These are phyloP conservation scores for Halocaridina rubra DNA, from an alignment of 2,888 invertebrate genomes.

Conservation along the genomic window DNA sequence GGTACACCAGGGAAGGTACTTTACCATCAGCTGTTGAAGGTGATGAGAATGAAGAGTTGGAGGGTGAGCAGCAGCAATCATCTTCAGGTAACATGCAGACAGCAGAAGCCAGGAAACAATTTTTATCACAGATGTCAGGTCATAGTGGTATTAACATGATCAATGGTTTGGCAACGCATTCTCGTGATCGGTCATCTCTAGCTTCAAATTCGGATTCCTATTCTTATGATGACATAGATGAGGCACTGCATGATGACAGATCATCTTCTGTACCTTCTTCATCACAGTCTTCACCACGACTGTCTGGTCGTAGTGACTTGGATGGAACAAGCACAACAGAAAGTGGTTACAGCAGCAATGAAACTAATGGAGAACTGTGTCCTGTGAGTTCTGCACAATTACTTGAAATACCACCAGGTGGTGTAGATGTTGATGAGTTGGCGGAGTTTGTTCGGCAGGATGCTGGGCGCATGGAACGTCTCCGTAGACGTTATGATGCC, in stretches of 20 bases:
- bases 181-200: constrained; percentile 46
- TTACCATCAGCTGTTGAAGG: constrained; percentile 30
- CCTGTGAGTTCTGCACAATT: constrained; percentile 26
- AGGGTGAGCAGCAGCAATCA: constrained; percentile 28
- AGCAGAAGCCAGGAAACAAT: constrained; percentile 45
- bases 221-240: constrained; percentile 76
- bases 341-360: constrained; percentile 62
- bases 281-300: constrained; percentile 56
- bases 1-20: constrained; percentile 60
- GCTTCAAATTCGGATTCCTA: constrained; percentile 70
- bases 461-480: constrained; percentile 83
- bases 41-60: constrained; percentile 13
- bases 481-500: constrained; percentile 81
- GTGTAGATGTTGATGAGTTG: constrained; percentile 73
- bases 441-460: constrained; percentile 88
- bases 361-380: constrained; percentile 55
- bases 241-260: constrained; percentile 72
- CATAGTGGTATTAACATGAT: background rate
- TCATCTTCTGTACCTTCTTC: constrained; percentile 60
- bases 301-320: constrained; percentile 56
- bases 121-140: constrained; percentile 41
- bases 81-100: background rate
- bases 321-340: constrained; percentile 63
- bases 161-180: constrained; percentile 24
- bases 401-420: constrained; percentile 17